Evolutionary conservation across 2,888 invertebrate genomes (phyloP).

Genomic region (Alloplasta piceator): DNA sequence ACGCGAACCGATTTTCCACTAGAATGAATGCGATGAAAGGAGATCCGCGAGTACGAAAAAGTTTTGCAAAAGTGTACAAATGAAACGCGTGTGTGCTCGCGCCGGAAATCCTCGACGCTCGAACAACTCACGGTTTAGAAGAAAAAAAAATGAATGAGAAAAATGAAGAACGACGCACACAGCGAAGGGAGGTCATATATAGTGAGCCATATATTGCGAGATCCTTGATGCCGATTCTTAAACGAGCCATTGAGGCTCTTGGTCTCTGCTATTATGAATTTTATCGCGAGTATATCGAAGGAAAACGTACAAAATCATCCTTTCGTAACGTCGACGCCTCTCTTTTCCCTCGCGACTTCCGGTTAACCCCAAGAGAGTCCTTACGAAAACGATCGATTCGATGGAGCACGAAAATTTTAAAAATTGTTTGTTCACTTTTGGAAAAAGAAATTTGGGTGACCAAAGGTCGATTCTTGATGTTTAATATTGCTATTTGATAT

Average conservation of each 20-base stretch:
- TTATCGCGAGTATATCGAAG: slow-evolving; percentile 29
- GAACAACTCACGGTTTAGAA: slow-evolving; percentile 24
- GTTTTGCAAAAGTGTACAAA: slow-evolving; percentile 14
- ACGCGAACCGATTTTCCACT: slow-evolving; percentile 51
- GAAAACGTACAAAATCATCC: slow-evolving; percentile 26
- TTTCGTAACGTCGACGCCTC: slow-evolving; percentile 50
- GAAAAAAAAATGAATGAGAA: background rate
- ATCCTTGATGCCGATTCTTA: slow-evolving; percentile 14
- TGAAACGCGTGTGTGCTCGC: slow-evolving; percentile 10
- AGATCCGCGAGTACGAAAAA: slow-evolving; percentile 28
- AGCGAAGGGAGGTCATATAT: slow-evolving; percentile 20
- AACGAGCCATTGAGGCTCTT: background rate
- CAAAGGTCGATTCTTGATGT: no score
- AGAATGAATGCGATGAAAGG: slow-evolving; percentile 57
- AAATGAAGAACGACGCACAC: background rate
- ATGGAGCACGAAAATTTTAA: background rate
- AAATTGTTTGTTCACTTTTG: background rate
- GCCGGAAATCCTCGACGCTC: slow-evolving; percentile 50
- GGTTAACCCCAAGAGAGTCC: slow-evolving; percentile 29
- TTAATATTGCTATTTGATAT: no score
- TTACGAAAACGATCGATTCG: slow-evolving; percentile 17
- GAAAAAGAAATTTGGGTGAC: background rate
- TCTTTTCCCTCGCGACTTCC: background rate
- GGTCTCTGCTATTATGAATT: slow-evolving; percentile 4
- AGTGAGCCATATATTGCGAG: slow-evolving; percentile 43